phyloP scores from a whole-genome alignment of 2,113 vertebrate species.

The Myxocyprinus asiaticus region DNA sequence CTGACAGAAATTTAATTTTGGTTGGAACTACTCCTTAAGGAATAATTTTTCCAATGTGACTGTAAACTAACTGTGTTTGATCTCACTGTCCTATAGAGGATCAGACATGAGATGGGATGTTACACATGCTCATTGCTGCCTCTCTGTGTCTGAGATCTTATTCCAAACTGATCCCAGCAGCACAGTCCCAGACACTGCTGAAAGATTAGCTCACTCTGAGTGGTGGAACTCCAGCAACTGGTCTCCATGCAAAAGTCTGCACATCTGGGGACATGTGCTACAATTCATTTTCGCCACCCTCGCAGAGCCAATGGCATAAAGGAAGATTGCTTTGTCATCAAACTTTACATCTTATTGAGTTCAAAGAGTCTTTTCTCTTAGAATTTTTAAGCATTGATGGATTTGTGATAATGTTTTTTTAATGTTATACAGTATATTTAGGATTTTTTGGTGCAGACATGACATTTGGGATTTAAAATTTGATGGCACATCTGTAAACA shows the following conservation, averaged over 20 bases:
- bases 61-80: neutral
- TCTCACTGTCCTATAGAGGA: neutral
- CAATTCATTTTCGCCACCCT: constrained; percentile 42
- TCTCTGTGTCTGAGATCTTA: neutral
- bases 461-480: constrained; percentile 51
- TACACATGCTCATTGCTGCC: neutral
- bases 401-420: constrained; percentile 25
- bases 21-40: too few relatives aligned
- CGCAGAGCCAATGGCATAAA: constrained; percentile 22
- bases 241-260: constrained; percentile 48
- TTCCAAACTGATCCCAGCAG: constrained; percentile 23
- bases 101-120: neutral
- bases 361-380: neutral
- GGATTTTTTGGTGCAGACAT: neutral
- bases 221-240: constrained; percentile 48
- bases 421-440: constrained; percentile 40
- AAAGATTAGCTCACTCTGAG: neutral
- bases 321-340: neutral
- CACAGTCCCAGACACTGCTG: constrained; percentile 14
- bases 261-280: constrained; percentile 34
- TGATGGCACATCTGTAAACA: constrained; percentile 63
- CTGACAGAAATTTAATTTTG: too few relatives aligned
- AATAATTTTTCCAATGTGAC: too few relatives aligned
- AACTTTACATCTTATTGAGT: neutral
- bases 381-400: constrained; percentile 25